A percentile compares a stretch with the other conserved stretches of the same genome.
Conservation (phyloP, 1,140 invertebrate species). For the Tetramorium simillimum region DNA sequence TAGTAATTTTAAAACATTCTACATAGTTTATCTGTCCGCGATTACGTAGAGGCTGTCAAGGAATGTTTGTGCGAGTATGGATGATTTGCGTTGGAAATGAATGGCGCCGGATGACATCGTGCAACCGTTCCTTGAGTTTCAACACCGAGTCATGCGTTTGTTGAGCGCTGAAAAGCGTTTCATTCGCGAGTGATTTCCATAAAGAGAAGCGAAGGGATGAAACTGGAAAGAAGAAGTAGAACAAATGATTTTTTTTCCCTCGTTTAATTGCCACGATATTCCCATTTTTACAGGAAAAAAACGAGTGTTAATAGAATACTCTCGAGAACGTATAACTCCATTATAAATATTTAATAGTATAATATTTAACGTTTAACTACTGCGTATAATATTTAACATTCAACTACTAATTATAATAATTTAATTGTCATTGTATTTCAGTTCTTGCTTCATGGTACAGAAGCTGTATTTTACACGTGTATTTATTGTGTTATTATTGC, state of each 20-base stretch:
- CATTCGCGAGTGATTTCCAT: slow-evolving; percentile 62
- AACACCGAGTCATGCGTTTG: slow-evolving; percentile 54
- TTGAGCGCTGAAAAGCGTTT: slow-evolving; percentile 46
- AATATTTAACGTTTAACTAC: slow-evolving; percentile 22
- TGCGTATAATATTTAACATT: slow-evolving; percentile 13
- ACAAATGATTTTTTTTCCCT: slow-evolving; percentile 14
- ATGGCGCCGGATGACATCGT: slow-evolving; percentile 62
- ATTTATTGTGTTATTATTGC: too few relatives aligned
- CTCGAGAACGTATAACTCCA: background rate
- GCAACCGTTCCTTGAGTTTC: slow-evolving; percentile 31
- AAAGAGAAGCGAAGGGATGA: slow-evolving; percentile 37
- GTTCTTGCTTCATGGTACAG: background rate
- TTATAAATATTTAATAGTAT: slow-evolving; percentile 14
- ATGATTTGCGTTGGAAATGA: slow-evolving; percentile 81
- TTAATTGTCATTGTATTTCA: background rate
- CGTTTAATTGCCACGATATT: slow-evolving; percentile 19
- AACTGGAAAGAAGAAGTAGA: background rate
- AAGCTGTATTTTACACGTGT: background rate
- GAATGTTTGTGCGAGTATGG: slow-evolving; percentile 56
- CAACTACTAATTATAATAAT: background rate
- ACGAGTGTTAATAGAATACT: background rate
- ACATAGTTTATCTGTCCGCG: background rate
- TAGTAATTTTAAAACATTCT: background rate
- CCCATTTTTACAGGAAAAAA: background rate
- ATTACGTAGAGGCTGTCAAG: background rate